These are phyloP conservation scores for Caenorhabditis sp. DNA, from an alignment of 2,888 invertebrate species.

Conservation along the genomic window DNA sequence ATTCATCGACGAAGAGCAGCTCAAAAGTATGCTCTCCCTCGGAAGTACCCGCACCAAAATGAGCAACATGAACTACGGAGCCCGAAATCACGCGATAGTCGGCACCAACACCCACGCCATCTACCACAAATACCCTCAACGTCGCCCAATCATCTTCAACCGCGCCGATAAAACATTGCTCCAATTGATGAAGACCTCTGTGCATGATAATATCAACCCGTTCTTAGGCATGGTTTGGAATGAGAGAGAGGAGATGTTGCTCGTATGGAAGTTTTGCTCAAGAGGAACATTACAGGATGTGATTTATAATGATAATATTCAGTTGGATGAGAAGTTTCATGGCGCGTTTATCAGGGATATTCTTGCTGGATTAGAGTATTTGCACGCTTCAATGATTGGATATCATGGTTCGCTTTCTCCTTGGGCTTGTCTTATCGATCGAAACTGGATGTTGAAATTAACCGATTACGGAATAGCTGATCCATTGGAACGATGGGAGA, in stretches of 20 bases:
- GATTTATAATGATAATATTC: constrained; percentile 55
- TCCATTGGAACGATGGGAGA: constrained; percentile 68
- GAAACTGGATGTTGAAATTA: constrained; percentile 61
- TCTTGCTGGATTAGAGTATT: constrained; percentile 57
- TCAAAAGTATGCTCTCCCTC: constrained; percentile 57
- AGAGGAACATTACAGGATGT: constrained; percentile 55
- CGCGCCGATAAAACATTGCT: constrained; percentile 51
- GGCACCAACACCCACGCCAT: constrained; percentile 60
- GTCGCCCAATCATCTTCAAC: constrained; percentile 54
- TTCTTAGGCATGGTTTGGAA: constrained; percentile 82
- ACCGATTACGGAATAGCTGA: constrained; percentile 64
- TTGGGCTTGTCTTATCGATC: constrained; percentile 58
- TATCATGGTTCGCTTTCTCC: constrained; percentile 60
- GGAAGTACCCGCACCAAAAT: constrained; percentile 58
- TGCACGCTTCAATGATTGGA: constrained; percentile 55
- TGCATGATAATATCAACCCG: constrained; percentile 95
- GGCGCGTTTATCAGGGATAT: constrained; percentile 59
- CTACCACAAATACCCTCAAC: constrained; percentile 53
- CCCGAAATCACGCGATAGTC: constrained; percentile 66
- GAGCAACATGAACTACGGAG: constrained; percentile 55
- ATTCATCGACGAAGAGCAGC: constrained; percentile 56
- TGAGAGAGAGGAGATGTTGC: constrained; percentile 66
- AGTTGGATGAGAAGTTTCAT: constrained; percentile 55
- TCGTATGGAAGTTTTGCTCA: constrained; percentile 69
- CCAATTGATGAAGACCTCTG: constrained; percentile 81